Evolutionary conservation across 1,140 invertebrate species (phyloP), one percentile per base, ranked within the genome.

Genomic region (Nautilus pompilius): DNA sequence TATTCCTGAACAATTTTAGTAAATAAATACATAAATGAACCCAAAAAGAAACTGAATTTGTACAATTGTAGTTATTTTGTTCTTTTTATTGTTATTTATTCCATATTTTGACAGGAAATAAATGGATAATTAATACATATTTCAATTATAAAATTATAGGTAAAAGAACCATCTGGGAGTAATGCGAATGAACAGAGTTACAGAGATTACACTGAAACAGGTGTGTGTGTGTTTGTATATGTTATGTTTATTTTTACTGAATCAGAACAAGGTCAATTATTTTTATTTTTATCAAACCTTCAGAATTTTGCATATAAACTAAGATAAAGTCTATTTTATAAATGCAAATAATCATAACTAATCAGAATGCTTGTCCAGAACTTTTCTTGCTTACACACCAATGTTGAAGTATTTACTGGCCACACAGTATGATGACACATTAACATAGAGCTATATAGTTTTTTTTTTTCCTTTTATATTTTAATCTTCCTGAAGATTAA

Each of bases 131-230:
- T 56, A 13, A 26, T 13, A 10, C 49, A 56, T 8, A 5, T 32
- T 2, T 32, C 17, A 30, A 49, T 58, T 45, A 59, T 58, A 45
- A 20, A 60, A 41, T 53, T 63, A 17, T 60, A 73, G 71, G 69
- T 69, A 5, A 73, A 71, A 51, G 69, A 71, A 57, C 71, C 71
- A 5, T 57, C 63, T 34, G 68, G 69, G 3, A 59, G 32, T 10
- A 65, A 58, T 28, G 73, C 73, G 17, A 65, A 63, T 28, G 28
- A 59, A 2, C 46, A 59, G 3, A 58, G 69, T 28, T 75, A 73
- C 48, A 57, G 69, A 10, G 58, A 48, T 0, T 75, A 73, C 53
- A 59, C 55, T 13, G 15, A 60, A 24, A 66, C 66, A 59, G 71
- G 71, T 73, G 62, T 62, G 33, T 33, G 17, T 17, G 15, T 28